These are phyloP conservation scores for Ophion costatus DNA, from an alignment of 2,888 invertebrate species.

Conservation along the genomic window DNA sequence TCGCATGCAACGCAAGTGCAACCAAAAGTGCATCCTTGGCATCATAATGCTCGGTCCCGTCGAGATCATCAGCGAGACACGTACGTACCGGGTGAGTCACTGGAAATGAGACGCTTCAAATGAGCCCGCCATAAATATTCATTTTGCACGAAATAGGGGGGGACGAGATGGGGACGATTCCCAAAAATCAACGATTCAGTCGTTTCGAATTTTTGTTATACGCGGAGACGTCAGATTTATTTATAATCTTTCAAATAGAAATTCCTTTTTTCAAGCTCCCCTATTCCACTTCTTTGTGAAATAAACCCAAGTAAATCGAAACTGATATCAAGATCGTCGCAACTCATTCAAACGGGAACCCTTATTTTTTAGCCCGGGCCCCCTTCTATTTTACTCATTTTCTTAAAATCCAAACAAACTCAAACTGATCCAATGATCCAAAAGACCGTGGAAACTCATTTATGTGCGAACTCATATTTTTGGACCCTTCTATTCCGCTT, in stretches of 20 bases:
- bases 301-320: too few relatives aligned
- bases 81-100: neutral
- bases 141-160: neutral
- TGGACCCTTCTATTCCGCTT: too few relatives aligned
- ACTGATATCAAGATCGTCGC: too few relatives aligned
- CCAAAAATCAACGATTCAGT: neutral
- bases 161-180: neutral
- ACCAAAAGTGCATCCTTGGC: slow-evolving; percentile 21
- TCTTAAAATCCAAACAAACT: too few relatives aligned
- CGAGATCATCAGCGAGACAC: slow-evolving; percentile 39
- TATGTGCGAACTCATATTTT: too few relatives aligned
- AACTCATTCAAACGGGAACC: too few relatives aligned
- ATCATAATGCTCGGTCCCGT: slow-evolving; percentile 31
- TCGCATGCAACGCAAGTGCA: slow-evolving; percentile 21
- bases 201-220: neutral
- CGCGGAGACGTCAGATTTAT: too few relatives aligned
- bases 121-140: neutral
- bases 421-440: too few relatives aligned
- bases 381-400: too few relatives aligned
- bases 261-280: neutral
- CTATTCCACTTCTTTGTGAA: neutral
- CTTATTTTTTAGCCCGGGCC: too few relatives aligned
- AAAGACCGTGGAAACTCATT: too few relatives aligned
- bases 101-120: neutral
- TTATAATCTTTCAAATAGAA: neutral